phyloP scores from a whole-genome alignment of 2,113 vertebrate genomes.

The Chinchilla lanigera region DNA sequence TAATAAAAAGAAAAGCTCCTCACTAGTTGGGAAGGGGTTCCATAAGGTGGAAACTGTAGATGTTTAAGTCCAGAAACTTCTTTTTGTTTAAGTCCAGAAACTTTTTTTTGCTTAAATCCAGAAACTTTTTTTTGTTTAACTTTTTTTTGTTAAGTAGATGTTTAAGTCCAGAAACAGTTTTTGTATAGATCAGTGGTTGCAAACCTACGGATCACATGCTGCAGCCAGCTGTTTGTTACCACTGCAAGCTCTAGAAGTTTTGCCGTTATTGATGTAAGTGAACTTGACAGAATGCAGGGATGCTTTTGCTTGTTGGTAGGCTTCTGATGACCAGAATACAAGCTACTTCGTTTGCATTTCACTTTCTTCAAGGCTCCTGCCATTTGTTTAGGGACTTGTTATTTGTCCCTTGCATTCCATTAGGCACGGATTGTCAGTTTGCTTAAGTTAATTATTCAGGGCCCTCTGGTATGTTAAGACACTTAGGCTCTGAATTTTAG shows the following conservation, averaged over 20 bases:
- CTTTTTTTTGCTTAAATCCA: background rate
- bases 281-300: background rate
- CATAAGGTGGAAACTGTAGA: background rate
- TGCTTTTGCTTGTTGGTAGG: background rate
- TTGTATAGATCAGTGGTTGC: background rate
- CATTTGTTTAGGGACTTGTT: background rate
- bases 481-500: background rate
- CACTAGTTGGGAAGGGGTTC: background rate
- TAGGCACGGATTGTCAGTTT: background rate
- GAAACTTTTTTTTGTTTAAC: background rate
- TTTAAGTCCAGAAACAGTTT: background rate
- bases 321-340: background rate
- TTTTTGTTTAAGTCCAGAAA: background rate
- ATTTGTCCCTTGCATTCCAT: background rate
- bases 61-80: background rate
- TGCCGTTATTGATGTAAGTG: background rate
- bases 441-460: background rate
- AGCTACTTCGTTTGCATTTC: background rate
- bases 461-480: background rate
- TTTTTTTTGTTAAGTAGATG: no score
- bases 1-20: background rate
- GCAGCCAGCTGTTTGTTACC: background rate
- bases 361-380: background rate
- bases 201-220: background rate
- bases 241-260: background rate